phyloP scores from a whole-genome alignment of 2,113 vertebrate species.

The Rhabdomys dilectus region DNA sequence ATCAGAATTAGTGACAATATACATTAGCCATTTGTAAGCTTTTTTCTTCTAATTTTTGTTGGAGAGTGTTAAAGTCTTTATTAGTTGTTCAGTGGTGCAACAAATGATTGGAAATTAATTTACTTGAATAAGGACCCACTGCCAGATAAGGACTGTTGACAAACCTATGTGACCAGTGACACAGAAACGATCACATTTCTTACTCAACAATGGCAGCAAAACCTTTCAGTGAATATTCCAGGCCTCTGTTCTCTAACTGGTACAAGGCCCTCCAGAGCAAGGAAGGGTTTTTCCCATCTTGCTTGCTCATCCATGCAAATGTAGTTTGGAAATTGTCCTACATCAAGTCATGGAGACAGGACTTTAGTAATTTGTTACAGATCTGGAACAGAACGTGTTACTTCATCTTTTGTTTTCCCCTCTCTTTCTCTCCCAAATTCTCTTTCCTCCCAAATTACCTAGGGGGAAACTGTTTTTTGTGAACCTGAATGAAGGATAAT shows the following conservation, averaged over 20 bases:
- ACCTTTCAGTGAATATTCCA: too few species aligned
- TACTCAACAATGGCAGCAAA: neutral
- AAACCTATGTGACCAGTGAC: neutral
- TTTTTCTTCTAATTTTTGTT: constrained; percentile 12
- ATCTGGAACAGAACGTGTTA: neutral
- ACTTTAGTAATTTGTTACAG: neutral
- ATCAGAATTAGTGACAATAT: constrained; percentile 64
- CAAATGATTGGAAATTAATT: neutral
- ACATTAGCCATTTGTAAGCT: constrained; percentile 65
- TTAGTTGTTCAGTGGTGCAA: neutral
- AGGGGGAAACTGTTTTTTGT: neutral
- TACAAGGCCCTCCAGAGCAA: neutral
- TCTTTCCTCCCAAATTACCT: too few species aligned
- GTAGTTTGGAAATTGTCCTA: neutral
- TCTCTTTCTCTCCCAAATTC: too few species aligned
- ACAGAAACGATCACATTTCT: neutral
- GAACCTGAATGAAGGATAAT: neutral
- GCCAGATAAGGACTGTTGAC: neutral
- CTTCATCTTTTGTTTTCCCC: neutral
- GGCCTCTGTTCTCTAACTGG: neutral
- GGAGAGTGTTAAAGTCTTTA: neutral
- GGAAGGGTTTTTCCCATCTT: neutral
- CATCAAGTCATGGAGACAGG: neutral
- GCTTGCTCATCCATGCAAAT: neutral
- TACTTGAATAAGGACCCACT: neutral